Conservation (phyloP, 2,797 vertebrate species). For the Oophaga sylvatica region DNA sequence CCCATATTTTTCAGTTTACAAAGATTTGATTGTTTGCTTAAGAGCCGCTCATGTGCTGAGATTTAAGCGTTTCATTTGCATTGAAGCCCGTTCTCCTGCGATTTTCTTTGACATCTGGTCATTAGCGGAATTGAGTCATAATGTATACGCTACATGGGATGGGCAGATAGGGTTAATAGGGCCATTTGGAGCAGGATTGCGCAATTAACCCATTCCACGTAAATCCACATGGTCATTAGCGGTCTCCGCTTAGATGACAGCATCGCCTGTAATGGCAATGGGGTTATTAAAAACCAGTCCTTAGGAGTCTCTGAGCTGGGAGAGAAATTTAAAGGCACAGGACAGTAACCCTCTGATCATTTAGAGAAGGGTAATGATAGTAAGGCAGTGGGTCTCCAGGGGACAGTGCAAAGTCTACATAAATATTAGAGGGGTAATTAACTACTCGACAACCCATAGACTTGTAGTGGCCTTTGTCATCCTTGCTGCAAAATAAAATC, state of each 20-base stretch:
- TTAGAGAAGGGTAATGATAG: neutral
- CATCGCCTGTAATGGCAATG: neutral
- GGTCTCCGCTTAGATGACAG: conserved; percentile 14
- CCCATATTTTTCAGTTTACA: conserved; percentile 51
- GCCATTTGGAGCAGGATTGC: conserved; percentile 20
- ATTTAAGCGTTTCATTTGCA: conserved; percentile 57
- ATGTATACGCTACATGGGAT: conserved; percentile 18
- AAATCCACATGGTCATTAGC: conserved; percentile 5
- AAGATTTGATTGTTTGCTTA: conserved; percentile 57
- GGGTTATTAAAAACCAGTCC: neutral
- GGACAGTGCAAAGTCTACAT: no score
- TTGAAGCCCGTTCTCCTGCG: conserved; percentile 32
- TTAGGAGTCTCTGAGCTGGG: neutral
- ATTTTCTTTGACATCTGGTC: conserved; percentile 56
- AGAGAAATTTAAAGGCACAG: neutral
- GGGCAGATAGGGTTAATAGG: conserved; percentile 30
- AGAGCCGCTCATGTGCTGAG: conserved; percentile 43
- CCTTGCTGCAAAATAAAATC: no score
- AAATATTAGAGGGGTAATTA: no score
- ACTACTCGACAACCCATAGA: no score
- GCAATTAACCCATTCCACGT: conserved; percentile 15
- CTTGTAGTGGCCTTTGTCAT: no score
- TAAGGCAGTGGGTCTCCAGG: no score
- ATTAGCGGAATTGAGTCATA: conserved; percentile 57
- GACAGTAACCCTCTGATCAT: neutral